Evolutionary conservation across 2,113 vertebrate genomes (phyloP), one percentile per base, ranked within the genome.

Genomic region (Tetrao urogallus): DNA sequence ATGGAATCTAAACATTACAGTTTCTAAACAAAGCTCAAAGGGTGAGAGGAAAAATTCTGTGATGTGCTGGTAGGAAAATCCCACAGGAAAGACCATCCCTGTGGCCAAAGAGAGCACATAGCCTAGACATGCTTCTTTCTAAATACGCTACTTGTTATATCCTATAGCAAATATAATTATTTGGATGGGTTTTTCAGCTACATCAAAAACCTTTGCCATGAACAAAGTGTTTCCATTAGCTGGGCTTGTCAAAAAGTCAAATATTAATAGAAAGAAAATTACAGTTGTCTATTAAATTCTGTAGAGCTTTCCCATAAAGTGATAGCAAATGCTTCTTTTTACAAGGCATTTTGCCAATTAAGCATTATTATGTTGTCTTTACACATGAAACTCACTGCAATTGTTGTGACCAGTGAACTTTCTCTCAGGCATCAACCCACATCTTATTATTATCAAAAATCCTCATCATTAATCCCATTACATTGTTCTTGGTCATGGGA

Each of bases 371-470:
- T 74, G 40, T 80, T 94, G 32, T 87, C 57, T 94, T 92, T 94
- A 50, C 56, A 61, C 1, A 1, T 50, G 57, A 78, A 45, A 82
- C n/a, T 67, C 1, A 0, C 45, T 34, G 38, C 22, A 38, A 48
- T 63, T 89, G 45, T 72, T 86, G 60, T 0, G 6, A 80, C 34
- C 70, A 50, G 42, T 67, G 64, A 85, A 90, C 74, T 85, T 91
- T 87, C 74, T 89, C 86, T 78, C 52, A 77, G 36, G 34, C 75
- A 77, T 66, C 73, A 88, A 7, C 21, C 40, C 21, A 52, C 25
- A 75, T 52, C 9, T 90, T 88, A 63, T 89, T 60, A 91, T 64
- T 22, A 82, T 56, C 79, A 94, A 75, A 96, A 95, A 72, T 82
- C 30, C 50, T 92, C 63, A 22, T 86, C 66, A 64, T 75, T 89